phyloP scores from a whole-genome alignment of 2,888 invertebrate species.

The Pharmacophagus antenor region DNA sequence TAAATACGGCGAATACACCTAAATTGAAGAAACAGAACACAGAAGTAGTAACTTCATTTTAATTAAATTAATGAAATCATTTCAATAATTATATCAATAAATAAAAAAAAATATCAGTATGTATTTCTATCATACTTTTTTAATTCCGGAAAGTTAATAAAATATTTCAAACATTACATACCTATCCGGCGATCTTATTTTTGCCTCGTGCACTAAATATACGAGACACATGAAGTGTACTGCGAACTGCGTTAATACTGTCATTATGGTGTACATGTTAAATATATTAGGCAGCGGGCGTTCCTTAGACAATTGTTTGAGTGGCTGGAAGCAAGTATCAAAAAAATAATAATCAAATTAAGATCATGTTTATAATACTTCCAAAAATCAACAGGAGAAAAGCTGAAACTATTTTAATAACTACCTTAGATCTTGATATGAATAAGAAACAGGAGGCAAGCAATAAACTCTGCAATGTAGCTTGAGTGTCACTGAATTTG shows the following conservation, averaged over 20 bases:
- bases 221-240: slow-evolving; percentile 96
- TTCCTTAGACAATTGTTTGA: slow-evolving; percentile 94
- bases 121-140: too few species aligned
- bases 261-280: slow-evolving; percentile 97
- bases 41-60: too few species aligned
- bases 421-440: slow-evolving; percentile 97
- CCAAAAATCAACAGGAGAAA: too few species aligned
- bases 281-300: slow-evolving; percentile 99
- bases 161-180: slow-evolving; percentile 44
- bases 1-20: too few species aligned
- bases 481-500: slow-evolving; percentile 98
- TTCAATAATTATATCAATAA: too few species aligned
- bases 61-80: too few species aligned
- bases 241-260: slow-evolving; percentile 95
- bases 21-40: too few species aligned
- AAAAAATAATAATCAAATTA: too few species aligned
- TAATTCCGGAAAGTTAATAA: background rate
- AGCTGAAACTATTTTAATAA: too few species aligned
- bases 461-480: slow-evolving; percentile 97
- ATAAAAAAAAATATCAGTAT: too few species aligned
- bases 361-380: too few species aligned
- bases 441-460: slow-evolving; percentile 98
- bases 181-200: slow-evolving; percentile 85
- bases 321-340: slow-evolving; percentile 91
- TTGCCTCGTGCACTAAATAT: slow-evolving; percentile 92